Evolutionary conservation across 2,797 vertebrate species (phyloP), one percentile per base, ranked within the genome.

Genomic region (Carduelis carduelis): DNA sequence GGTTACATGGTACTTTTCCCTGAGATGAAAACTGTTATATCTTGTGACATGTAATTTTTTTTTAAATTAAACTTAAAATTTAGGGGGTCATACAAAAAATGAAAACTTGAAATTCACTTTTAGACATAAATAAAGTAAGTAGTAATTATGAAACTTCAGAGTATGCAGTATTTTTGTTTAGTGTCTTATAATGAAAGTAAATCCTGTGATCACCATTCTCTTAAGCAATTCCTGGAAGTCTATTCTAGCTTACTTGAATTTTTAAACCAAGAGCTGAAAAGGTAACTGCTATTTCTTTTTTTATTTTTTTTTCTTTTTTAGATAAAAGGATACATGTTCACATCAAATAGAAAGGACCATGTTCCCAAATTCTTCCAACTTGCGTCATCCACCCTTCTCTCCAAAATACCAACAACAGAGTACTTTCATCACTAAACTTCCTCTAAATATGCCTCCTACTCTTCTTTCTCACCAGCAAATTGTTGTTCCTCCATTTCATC

Each of bases 361-460:
- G 98, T 98, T 98, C 97, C 98, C 98, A 95, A 98, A 98, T 92
- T 95, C 97, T 82, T 98, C 97, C 83, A 97, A 74, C 88, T 84
- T 97, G 97, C 94, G 97, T 97, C 76, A 56, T 92, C 96, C 97
- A 87, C 96, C 97, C 86, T 98, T 98, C 57, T 82, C 79, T 80
- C 96, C 95, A 95, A 97, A 95, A 75, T 86, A 82, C 74, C 98
- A 97, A 28, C 97, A 94, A 24, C 93, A 85, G 66, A 96, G 9
- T 91, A 66, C 60, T 87, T 89, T 96, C 89, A 96, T 97, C 72
- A 37, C 14, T 89, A 89, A 96, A 37, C 17, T 78, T 87, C 89
- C 93, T 83, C 4, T 82, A 35, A 83, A 85, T 44, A n/a, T 89
- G 15, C 89, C 95, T 87, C 97, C 97, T 84, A 21, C 86, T 79